Evolutionary conservation across 1,140 invertebrate genomes (phyloP), one percentile per base, ranked within the genome.

Genomic region (Aphelinus atriplicis): DNA sequence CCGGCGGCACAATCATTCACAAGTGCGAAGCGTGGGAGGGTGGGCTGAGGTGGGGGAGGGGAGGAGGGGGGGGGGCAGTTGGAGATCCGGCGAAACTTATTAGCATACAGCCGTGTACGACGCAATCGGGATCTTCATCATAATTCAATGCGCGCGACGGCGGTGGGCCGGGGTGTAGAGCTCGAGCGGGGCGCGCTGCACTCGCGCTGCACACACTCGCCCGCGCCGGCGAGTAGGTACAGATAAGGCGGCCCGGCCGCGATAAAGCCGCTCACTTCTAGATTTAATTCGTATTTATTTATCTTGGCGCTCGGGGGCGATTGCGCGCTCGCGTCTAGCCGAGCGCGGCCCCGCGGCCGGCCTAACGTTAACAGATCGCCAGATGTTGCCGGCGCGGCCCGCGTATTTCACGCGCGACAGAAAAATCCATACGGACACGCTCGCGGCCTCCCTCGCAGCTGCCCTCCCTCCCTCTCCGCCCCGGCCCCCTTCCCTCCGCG

Each of bases 211-310:
- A 26, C 26, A 26, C 26, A 26, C 26, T 26, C 26, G 26, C 26
- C 26, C 26, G 26, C 26, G 26, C 26, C 26, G 26, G 26, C 26
- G 26, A 26, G 26, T 26, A 26, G 26, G 26, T 26, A 26, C 26
- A 26, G 26, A 61, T 1, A 43, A 55, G 47, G 47, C 9, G 0
- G 48, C 66, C 69, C 77, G 50, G 46, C 76, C 3, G 53, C 77
- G 79, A 80, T 80, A 81, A 84, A 84, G 80, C 80, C 75, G 26
- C 26, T 26, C 26, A 26, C 26, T 77, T 83, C 84, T 83, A 81
- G 80, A 87, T 85, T 87, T 86, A 86, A 87, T 86, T 87, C 83
- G 72, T 83, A 83, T 87, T 87, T 87, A 86, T 87, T 87, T 87
- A 84, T 83, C 80, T 81, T 85, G 76, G 80, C 79, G 79, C 81